These are phyloP conservation scores for Sesamia inferens DNA, from an alignment of 2,888 invertebrate genomes.

Conservation along the genomic window DNA sequence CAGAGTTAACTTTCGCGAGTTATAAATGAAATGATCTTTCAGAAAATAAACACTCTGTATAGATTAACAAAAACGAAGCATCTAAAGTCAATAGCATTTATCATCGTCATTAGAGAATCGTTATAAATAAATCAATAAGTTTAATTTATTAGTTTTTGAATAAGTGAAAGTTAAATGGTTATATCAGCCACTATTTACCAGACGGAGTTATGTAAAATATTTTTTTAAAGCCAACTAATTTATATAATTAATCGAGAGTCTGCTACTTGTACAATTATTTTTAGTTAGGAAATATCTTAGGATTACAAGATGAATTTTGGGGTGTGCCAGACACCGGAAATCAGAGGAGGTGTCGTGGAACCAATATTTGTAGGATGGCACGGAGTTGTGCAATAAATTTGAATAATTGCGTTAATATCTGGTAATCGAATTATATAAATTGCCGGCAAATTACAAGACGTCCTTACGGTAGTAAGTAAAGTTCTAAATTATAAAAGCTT, in stretches of 20 bases:
- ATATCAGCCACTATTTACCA: slow-evolving; percentile 64
- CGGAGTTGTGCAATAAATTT: neutral
- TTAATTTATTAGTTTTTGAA: slow-evolving; percentile 69
- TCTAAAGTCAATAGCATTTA: slow-evolving; percentile 73
- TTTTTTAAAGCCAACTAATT: slow-evolving; percentile 51
- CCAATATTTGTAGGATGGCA: neutral
- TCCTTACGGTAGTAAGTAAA: neutral
- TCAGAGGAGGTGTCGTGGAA: neutral
- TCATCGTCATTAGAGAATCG: slow-evolving; percentile 71
- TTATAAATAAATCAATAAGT: slow-evolving; percentile 70
- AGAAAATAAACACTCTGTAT: slow-evolving; percentile 44
- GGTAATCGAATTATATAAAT: neutral
- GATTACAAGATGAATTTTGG: neutral
- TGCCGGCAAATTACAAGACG: too few species aligned
- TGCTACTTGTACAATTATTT: slow-evolving; percentile 37
- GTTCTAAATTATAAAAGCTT: neutral
- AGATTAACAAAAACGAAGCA: slow-evolving; percentile 58
- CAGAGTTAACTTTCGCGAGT: too few species aligned
- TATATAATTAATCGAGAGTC: slow-evolving; percentile 57
- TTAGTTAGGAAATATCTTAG: slow-evolving; percentile 13
- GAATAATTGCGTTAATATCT: neutral
- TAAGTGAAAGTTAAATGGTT: slow-evolving; percentile 73
- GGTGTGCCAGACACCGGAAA: neutral
- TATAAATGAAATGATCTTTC: neutral
- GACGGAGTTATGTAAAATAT: slow-evolving; percentile 58